Conservation (phyloP, 1,140 invertebrate species). For the Caerostris extrusa region DNA sequence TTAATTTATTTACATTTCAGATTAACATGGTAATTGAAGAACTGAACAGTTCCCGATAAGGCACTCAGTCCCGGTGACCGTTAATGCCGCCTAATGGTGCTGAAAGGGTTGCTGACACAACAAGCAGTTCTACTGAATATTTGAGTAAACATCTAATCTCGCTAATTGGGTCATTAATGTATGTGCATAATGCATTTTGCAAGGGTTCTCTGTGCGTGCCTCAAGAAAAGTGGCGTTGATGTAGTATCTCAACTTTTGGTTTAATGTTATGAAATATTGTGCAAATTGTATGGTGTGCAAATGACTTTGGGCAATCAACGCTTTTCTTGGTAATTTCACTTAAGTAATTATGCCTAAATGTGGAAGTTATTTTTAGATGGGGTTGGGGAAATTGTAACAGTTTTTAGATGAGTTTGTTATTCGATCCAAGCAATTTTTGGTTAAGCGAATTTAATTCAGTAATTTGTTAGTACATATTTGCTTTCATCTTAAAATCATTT, state of each 20-base stretch:
- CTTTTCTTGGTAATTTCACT: not conserved
- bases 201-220: not conserved
- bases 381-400: not conserved
- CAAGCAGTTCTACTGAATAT: not conserved
- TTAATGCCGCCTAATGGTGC: slow-evolving; percentile 7
- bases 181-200: not conserved
- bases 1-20: slow-evolving; percentile 32
- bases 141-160: slow-evolving; percentile 26
- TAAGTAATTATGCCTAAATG: too few species aligned
- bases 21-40: slow-evolving; percentile 15
- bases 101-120: not conserved
- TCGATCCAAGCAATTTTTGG: too few species aligned
- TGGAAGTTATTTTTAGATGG: not conserved
- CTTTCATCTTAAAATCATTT: too few species aligned
- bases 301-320: slow-evolving; percentile 8
- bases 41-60: slow-evolving; percentile 8
- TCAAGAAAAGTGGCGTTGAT: not conserved
- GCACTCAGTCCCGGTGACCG: not conserved
- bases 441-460: too few species aligned
- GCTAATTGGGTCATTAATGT: slow-evolving; percentile 9
- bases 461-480: too few species aligned
- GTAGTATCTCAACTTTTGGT: not conserved
- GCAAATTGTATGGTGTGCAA: not conserved
- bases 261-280: not conserved
- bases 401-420: too few species aligned